Conservation (phyloP, 2,888 invertebrate species). For the Cataglyphis altisquamis region DNA sequence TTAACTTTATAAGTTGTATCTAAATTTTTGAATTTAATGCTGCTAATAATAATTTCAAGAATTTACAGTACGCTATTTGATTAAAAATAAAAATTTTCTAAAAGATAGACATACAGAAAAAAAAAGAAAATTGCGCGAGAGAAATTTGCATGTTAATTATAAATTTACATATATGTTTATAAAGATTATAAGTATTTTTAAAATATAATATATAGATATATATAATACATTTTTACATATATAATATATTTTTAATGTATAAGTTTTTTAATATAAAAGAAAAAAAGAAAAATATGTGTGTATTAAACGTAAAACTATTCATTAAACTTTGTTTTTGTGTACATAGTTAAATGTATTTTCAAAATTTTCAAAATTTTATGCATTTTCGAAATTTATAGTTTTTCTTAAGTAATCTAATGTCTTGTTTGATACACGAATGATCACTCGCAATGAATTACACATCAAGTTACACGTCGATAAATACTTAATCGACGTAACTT, state of each 20-base stretch:
- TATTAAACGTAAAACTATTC: slow-evolving; percentile 4
- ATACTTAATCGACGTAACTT: slow-evolving; percentile 4
- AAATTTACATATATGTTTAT: not conserved
- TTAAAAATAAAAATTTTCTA: not conserved
- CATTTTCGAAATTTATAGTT: not conserved
- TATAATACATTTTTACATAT: too few relatives aligned
- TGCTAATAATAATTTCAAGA: not conserved
- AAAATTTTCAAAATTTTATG: not conserved
- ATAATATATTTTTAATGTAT: not conserved
- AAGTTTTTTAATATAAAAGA: not conserved
- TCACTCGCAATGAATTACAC: slow-evolving; percentile 6
- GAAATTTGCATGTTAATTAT: not conserved
- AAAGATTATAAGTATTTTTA: not conserved
- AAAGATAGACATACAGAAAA: not conserved
- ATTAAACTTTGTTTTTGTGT: not conserved
- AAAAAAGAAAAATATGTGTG: not conserved
- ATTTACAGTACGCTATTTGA: not conserved
- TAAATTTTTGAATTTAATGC: not conserved
- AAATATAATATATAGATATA: not conserved
- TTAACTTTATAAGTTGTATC: not conserved
- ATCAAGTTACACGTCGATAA: slow-evolving; percentile 12
- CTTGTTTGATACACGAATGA: slow-evolving; percentile 7
- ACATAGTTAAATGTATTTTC: not conserved
- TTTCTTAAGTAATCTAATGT: not conserved
- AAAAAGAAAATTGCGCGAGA: not conserved